Conservation (phyloP, 2,888 invertebrate species). For the Limnephilus lunatus region DNA sequence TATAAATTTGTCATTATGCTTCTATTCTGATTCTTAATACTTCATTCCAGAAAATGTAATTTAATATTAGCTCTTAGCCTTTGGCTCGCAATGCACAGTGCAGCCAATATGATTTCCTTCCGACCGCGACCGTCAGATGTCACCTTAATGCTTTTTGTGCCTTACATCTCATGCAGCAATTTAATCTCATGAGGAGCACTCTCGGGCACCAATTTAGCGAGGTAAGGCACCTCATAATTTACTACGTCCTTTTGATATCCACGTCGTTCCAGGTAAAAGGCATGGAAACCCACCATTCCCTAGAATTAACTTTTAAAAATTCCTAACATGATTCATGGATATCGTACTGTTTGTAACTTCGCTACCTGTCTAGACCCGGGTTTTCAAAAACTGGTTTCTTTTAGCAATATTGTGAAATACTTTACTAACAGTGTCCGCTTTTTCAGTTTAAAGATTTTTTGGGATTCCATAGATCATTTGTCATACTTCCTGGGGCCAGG, state of each 20-base stretch:
- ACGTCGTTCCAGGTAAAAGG: not conserved
- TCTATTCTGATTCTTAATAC: too few relatives aligned
- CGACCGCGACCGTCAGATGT: constrained; percentile 25
- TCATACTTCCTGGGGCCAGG: too few relatives aligned
- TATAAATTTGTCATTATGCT: too few relatives aligned
- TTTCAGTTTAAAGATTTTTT: too few relatives aligned
- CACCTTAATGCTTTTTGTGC: not conserved
- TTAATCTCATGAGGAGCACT: constrained; percentile 45
- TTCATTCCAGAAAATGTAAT: not conserved
- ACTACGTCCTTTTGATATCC: constrained; percentile 26
- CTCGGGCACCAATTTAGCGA: not conserved
- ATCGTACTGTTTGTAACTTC: not conserved
- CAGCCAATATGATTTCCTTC: not conserved
- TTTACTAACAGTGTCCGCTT: not conserved
- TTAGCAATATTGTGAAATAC: not conserved
- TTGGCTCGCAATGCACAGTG: not conserved
- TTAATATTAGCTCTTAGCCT: too few relatives aligned
- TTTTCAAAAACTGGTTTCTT: not conserved
- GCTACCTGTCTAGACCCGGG: not conserved
- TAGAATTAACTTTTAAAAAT: not conserved
- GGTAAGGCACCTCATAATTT: constrained; percentile 17
- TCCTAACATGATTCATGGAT: not conserved
- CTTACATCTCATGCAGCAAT: constrained; percentile 22
- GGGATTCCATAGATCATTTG: too few relatives aligned
- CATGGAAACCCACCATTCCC: not conserved